Percentiles rank a stretch among this genome's conserved stretches.
Evolutionary conservation across 2,113 vertebrate species (phyloP).

Genomic region (Heloderma charlesbogerti): DNA sequence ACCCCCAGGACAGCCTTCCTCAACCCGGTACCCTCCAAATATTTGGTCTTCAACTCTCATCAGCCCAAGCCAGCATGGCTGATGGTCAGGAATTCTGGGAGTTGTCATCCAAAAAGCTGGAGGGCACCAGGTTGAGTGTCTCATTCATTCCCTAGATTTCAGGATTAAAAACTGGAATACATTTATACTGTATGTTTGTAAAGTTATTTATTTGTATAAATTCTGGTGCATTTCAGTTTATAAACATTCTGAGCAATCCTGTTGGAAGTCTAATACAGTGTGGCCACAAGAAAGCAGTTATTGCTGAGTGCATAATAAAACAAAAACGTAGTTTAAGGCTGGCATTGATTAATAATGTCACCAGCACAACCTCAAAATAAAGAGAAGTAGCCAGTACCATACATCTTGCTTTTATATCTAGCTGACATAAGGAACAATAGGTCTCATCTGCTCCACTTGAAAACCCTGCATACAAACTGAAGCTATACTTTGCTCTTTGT

Average conservation of each 20-base stretch:
- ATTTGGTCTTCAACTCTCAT: no score
- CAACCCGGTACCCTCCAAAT: no score
- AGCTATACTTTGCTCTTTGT: background rate
- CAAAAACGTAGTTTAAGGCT: background rate
- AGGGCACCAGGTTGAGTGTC: background rate
- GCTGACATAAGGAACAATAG: background rate
- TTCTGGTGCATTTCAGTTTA: background rate
- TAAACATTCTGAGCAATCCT: background rate
- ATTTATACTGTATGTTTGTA: background rate
- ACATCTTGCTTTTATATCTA: background rate
- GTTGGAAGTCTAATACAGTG: background rate
- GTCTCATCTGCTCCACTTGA: background rate
- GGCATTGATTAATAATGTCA: background rate
- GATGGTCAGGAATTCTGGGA: no score
- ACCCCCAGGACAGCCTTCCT: background rate
- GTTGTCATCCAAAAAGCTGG: no score
- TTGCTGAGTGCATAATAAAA: background rate
- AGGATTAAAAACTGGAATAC: background rate
- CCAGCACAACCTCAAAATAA: background rate
- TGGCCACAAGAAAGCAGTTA: background rate
- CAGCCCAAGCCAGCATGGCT: no score
- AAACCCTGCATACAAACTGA: background rate
- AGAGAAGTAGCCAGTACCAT: background rate
- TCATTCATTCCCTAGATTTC: background rate
- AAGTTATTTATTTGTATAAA: background rate